Evolutionary conservation across 2,888 invertebrate genomes (phyloP).

Genomic region (Eupithecia insigniata): DNA sequence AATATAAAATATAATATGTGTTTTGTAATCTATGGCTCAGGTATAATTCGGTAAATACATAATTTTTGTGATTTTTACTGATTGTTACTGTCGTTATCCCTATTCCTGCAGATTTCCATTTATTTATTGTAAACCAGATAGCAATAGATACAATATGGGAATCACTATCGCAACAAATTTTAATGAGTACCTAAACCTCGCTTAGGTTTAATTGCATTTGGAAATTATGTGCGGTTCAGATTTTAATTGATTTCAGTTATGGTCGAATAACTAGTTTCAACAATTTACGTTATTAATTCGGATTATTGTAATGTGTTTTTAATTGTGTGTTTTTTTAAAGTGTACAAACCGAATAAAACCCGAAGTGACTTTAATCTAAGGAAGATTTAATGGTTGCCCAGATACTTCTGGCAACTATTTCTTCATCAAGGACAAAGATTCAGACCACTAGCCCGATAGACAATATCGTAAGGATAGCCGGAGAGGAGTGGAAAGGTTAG

Average conservation of each 20-base stretch:
- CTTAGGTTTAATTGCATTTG: background rate
- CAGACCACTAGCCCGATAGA: background rate
- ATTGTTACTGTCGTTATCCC: no score
- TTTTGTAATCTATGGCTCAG: no score
- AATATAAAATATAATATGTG: no score
- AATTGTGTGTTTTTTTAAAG: no score
- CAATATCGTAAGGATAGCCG: no score
- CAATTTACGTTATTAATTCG: background rate
- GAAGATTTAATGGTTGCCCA: background rate
- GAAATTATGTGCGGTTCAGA: background rate
- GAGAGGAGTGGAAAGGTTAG: no score
- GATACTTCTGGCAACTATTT: no score
- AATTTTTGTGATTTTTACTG: no score
- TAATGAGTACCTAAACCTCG: background rate
- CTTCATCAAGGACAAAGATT: no score
- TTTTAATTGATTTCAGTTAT: background rate
- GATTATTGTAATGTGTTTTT: background rate
- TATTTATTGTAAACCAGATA: no score
- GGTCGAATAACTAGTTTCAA: background rate
- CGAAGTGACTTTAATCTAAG: background rate
- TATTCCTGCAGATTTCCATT: no score
- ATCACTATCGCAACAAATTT: background rate
- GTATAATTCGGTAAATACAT: no score
- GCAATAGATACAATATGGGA: background rate
- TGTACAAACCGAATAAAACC: background rate